Evolutionary conservation across 2,888 invertebrate genomes (phyloP).

Genomic region (Acronicta leporina): DNA sequence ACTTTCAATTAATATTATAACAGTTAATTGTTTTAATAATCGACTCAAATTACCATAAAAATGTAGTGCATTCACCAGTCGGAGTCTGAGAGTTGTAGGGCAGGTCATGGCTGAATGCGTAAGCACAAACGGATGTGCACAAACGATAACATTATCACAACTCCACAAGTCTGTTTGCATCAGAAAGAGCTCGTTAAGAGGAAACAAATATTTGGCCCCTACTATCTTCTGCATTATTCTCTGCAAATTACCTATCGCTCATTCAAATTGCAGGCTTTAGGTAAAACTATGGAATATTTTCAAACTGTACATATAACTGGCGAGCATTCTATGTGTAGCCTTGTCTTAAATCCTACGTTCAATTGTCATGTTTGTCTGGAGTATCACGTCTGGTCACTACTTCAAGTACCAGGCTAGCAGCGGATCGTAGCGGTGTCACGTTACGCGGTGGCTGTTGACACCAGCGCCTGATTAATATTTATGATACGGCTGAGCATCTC

Average conservation of each 20-base stretch:
- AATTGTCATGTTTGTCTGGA: constrained; percentile 64
- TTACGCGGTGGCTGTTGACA: constrained; percentile 90
- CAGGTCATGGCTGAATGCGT: constrained; percentile 87
- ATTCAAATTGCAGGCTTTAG: constrained; percentile 2
- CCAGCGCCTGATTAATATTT: constrained; percentile 90
- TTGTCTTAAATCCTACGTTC: constrained; percentile 53
- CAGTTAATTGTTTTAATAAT: constrained; percentile 40
- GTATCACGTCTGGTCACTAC: constrained; percentile 72
- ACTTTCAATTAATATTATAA: constrained; percentile 14
- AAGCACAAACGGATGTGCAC: constrained; percentile 83
- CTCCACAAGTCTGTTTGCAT: constrained; percentile 64
- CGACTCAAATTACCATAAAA: constrained; percentile 69
- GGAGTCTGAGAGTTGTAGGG: constrained; percentile 79
- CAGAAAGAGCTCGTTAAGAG: constrained; percentile 55
- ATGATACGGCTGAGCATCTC: constrained; percentile 89
- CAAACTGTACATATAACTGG: constrained; percentile 14
- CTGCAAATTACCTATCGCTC: constrained; percentile 9
- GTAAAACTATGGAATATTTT: constrained; percentile 17
- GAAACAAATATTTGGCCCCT: constrained; percentile 61
- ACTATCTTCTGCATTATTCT: constrained; percentile 35
- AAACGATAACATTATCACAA: constrained; percentile 81
- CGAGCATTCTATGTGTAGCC: constrained; percentile 45
- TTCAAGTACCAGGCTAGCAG: constrained; percentile 83
- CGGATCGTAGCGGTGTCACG: constrained; percentile 86
- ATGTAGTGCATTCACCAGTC: constrained; percentile 73